Evolutionary conservation across 1,140 invertebrate genomes (phyloP).

Genomic region (Drosophila azteca): DNA sequence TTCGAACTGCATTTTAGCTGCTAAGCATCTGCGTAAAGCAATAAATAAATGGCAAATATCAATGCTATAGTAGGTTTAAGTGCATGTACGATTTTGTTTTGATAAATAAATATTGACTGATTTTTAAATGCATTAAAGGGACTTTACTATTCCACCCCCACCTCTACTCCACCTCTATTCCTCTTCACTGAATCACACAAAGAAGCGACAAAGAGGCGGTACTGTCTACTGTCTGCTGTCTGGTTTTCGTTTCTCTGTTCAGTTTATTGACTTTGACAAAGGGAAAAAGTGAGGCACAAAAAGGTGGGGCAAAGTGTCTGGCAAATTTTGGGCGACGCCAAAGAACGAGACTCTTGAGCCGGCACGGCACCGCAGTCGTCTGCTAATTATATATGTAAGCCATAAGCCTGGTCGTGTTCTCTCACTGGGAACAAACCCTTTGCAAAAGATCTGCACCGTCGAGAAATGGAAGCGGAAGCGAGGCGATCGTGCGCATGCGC

Average conservation of each 20-base stretch:
- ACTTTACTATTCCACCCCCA: too few relatives aligned
- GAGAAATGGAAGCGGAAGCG: constrained; percentile 64
- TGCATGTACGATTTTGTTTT: constrained; percentile 69
- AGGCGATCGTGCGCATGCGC: constrained; percentile 67
- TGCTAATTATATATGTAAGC: constrained; percentile 70
- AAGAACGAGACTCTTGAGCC: constrained; percentile 26
- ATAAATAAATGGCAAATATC: constrained; percentile 52
- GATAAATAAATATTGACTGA: constrained; percentile 74
- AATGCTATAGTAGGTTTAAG: constrained; percentile 43
- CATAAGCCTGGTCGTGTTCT: constrained; percentile 32
- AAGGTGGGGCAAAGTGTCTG: constrained; percentile 20
- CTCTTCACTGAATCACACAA: constrained; percentile 10
- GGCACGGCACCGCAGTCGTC: constrained; percentile 38
- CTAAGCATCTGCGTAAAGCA: constrained; percentile 33
- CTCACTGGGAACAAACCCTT: constrained; percentile 14
- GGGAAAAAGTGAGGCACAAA: constrained; percentile 13
- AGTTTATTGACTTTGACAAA: constrained; percentile 48
- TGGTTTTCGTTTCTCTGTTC: neutral
- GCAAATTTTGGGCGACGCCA: constrained; percentile 40
- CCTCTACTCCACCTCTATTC: neutral
- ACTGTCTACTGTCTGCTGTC: constrained; percentile 9
- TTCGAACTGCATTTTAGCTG: constrained; percentile 34
- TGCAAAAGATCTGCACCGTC: constrained; percentile 34
- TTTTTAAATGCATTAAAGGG: constrained; percentile 43
- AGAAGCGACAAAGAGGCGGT: constrained; percentile 17